These are phyloP conservation scores for Mystacornis crossleyi DNA, from an alignment of 2,113 vertebrate species.

Conservation along the genomic window DNA sequence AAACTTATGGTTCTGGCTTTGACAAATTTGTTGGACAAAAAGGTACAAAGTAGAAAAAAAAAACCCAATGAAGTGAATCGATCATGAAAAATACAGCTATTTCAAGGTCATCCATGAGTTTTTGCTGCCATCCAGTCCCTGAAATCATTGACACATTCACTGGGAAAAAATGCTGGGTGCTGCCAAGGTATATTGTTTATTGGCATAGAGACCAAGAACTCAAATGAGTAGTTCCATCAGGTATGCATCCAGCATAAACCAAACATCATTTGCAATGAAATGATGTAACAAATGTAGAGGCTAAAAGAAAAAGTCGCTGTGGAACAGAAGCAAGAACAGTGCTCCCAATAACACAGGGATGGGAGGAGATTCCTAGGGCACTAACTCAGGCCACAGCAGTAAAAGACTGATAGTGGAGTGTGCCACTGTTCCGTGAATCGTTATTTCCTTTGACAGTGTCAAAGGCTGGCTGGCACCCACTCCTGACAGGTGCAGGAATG, in stretches of 20 bases:
- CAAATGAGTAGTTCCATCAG: slow-evolving; percentile 31
- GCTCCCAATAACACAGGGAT: rapidly evolving
- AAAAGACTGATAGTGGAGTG: rapidly evolving
- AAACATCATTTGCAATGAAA: background rate
- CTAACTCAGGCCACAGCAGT: background rate
- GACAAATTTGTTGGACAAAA: background rate
- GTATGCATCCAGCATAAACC: slow-evolving; percentile 58
- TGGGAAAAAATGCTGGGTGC: slow-evolving; percentile 12
- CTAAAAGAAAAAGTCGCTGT: background rate
- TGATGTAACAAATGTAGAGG: background rate
- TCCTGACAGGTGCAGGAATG: background rate
- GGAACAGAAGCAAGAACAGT: background rate
- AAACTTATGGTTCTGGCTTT: background rate
- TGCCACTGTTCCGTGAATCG: rapidly evolving
- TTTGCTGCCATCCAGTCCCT: background rate
- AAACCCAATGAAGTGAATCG: rapidly evolving
- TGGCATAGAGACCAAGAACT: slow-evolving; percentile 25
- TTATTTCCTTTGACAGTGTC: background rate
- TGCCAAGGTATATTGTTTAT: slow-evolving; percentile 64
- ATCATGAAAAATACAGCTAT: background rate
- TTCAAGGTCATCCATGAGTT: background rate
- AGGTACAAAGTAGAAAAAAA: background rate
- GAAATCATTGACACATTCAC: background rate
- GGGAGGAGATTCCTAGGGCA: background rate
- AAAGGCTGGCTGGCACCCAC: background rate